Percentiles rank a stretch among this genome's conserved stretches.
phyloP scores from a whole-genome alignment of 2,113 vertebrate species.

The Toxostoma redivivum region DNA sequence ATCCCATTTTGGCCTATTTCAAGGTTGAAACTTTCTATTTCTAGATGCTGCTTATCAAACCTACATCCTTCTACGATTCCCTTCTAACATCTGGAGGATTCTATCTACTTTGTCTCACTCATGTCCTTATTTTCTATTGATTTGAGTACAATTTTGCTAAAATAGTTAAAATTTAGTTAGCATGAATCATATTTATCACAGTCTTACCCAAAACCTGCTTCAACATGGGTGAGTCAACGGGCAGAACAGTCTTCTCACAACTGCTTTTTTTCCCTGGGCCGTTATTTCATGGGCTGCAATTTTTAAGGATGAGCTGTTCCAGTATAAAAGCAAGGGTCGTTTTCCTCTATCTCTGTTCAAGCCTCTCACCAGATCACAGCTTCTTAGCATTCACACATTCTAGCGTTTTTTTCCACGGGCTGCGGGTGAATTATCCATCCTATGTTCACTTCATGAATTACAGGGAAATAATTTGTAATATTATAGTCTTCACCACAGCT shows the following conservation, averaged over 20 bases:
- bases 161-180: too few species aligned
- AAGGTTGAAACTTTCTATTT: too few species aligned
- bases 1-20: too few species aligned
- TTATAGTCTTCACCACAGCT: not conserved
- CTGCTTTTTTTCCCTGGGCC: not conserved
- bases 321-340: not conserved
- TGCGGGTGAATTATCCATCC: not conserved
- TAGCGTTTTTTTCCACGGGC: not conserved
- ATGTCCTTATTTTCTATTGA: too few species aligned
- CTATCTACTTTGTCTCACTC: too few species aligned
- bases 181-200: too few species aligned
- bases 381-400: not conserved
- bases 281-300: not conserved
- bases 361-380: not conserved
- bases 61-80: too few species aligned
- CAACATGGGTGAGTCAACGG: fast-evolving
- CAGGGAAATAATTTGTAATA: not conserved
- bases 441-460: not conserved
- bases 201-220: not conserved
- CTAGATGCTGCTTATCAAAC: too few species aligned
- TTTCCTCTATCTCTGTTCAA: not conserved
- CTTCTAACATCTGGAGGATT: too few species aligned
- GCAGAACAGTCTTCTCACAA: not conserved
- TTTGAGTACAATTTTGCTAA: too few species aligned
- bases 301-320: not conserved